phyloP scores from a whole-genome alignment of 2,113 vertebrate species.

The Phycodurus eques region DNA sequence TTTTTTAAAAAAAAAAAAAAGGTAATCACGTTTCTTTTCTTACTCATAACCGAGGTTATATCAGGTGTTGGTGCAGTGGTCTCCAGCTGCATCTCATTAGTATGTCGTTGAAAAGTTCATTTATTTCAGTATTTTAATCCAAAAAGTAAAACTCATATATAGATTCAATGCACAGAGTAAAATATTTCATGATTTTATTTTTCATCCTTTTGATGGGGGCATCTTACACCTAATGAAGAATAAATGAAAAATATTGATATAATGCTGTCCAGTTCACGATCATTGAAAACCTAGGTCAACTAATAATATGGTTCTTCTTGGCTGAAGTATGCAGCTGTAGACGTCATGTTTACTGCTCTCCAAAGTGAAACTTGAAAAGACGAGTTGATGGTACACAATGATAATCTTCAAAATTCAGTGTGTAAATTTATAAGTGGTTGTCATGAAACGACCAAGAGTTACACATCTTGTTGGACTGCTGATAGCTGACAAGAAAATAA shows the following conservation, averaged over 20 bases:
- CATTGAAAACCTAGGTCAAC: not conserved
- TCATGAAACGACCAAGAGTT: constrained; percentile 4
- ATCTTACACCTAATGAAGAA: too few species aligned
- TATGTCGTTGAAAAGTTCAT: too few species aligned
- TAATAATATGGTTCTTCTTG: not conserved
- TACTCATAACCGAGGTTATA: not conserved
- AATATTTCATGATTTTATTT: too few species aligned
- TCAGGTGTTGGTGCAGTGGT: too few species aligned
- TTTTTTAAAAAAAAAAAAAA: too few species aligned
- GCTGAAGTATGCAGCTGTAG: not conserved
- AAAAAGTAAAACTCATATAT: too few species aligned
- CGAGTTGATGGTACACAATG: not conserved
- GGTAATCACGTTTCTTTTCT: not conserved
- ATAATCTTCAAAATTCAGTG: not conserved
- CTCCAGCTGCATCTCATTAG: too few species aligned
- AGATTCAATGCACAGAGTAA: too few species aligned
- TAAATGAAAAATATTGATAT: not conserved
- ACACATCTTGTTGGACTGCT: not conserved
- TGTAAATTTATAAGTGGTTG: not conserved
- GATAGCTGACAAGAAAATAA: constrained; percentile 19
- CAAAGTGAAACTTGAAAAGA: not conserved
- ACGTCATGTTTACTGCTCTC: not conserved
- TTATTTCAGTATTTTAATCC: not conserved
- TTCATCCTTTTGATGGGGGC: too few species aligned
- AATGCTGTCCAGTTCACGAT: not conserved